Evolutionary conservation across 1,140 invertebrate genomes (phyloP), one percentile per base, ranked within the genome.

Genomic region (Pemphigus obesinymphae): DNA sequence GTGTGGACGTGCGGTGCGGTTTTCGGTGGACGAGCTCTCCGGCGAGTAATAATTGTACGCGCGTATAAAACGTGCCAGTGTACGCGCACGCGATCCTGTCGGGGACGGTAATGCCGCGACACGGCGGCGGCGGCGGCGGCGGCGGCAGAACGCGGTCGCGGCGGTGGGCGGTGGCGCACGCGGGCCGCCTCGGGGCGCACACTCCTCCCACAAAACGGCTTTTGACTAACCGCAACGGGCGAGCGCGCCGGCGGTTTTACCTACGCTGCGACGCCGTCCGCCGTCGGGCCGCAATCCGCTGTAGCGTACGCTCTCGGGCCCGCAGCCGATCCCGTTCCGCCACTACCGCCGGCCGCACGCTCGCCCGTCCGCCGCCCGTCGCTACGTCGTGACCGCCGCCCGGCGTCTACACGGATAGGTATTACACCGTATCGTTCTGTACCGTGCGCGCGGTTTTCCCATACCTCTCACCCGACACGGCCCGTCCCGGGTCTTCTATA

Each of bases 171-270:
- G n/a, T n/a, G n/a, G n/a, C n/a, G n/a, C n/a, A n/a, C n/a, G n/a
- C n/a, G n/a, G n/a, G n/a, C n/a, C n/a, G n/a, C n/a, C n/a, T n/a
- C n/a, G n/a, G n/a, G n/a, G n/a, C n/a, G n/a, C n/a, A 58, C 53
- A 61, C 75, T 78, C 75, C 75, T 40, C 75, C 75, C 75, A 78
- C 53, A 40, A 78, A 78, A 78, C 75, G 53, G 53, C 75, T 78
- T 78, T 78, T 78, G 75, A 78, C 75, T 78, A 78, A 78, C 75
- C 75, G 75, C 75, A 61, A 76, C 48, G n/a, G 66, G 48, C 73
- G 73, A 53, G 43, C 73, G 29, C 48, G 43, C 29, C 31, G 29
- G 31, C 53, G 73, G 66, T 45, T 70, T 70, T 26, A 26, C 63
- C 34, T 68, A 68, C n/a, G 15, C 34, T n/a, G n/a, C 37, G 37